phyloP scores from a whole-genome alignment of 1,140 invertebrate genomes.

The Sesamia nonagrioides region DNA sequence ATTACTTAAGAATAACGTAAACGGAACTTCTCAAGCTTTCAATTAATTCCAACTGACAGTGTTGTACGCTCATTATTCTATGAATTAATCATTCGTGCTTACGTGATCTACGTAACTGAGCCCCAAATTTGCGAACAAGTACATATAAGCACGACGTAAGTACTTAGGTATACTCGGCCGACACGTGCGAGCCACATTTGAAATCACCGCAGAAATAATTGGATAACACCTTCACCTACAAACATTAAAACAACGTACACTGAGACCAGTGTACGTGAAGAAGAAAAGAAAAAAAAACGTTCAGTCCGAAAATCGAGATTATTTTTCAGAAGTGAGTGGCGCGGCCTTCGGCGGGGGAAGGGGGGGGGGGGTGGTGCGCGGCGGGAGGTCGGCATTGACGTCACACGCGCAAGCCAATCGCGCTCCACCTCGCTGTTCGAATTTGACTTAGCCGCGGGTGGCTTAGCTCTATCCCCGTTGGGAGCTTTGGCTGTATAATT shows the following conservation, averaged over 20 bases:
- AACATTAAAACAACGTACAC: conserved; percentile 51
- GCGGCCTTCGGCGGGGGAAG: conserved; percentile 73
- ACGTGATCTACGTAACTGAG: conserved; percentile 27
- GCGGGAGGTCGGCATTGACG: conserved; percentile 82
- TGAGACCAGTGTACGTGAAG: conserved; percentile 39
- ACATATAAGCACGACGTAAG: neutral
- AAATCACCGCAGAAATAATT: conserved; percentile 48
- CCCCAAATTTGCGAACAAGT: neutral
- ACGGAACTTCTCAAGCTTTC: neutral
- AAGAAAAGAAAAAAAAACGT: conserved; percentile 64
- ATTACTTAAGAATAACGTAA: neutral
- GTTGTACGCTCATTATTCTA: conserved; percentile 13
- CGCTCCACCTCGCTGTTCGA: conserved; percentile 61
- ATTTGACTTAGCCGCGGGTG: conserved; percentile 73
- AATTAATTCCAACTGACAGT: conserved; percentile 9
- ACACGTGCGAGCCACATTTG: conserved; percentile 42
- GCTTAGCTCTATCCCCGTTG: conserved; percentile 64
- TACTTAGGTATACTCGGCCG: neutral
- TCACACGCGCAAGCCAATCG: conserved; percentile 79
- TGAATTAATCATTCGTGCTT: conserved; percentile 36
- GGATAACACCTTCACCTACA: conserved; percentile 49
- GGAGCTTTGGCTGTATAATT: conserved; percentile 60
- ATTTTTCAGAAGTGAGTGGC: conserved; percentile 77
- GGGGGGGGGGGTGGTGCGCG: conserved; percentile 64
- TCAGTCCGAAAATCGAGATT: conserved; percentile 80